These are phyloP conservation scores for Phaenicophaeus curvirostris DNA, from an alignment of 2,797 vertebrate genomes.

Conservation along the genomic window DNA sequence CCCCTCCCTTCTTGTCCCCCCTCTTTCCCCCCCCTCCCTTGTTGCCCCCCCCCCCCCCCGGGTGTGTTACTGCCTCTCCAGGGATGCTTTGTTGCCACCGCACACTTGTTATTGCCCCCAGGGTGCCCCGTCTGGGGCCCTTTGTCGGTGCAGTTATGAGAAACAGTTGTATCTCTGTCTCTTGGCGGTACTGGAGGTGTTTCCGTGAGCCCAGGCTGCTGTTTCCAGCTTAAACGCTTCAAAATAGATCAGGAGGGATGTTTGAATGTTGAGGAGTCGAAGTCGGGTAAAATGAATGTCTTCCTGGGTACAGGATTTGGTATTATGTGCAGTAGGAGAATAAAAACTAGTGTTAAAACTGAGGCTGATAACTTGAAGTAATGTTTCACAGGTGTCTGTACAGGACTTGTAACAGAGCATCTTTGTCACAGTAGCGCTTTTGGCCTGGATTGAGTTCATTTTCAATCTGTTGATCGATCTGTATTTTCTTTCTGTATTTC, in stretches of 20 bases:
- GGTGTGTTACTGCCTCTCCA: too few species aligned
- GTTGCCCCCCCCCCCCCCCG: too few species aligned
- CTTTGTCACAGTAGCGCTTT: not conserved
- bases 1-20: too few species aligned
- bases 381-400: not conserved
- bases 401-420: not conserved
- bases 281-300: not conserved
- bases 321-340: not conserved
- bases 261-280: not conserved
- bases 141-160: not conserved
- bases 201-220: not conserved
- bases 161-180: not conserved
- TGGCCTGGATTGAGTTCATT: not conserved
- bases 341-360: not conserved
- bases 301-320: not conserved
- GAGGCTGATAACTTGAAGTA: not conserved
- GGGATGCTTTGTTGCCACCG: too few species aligned
- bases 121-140: too few species aligned
- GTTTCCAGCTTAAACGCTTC: not conserved
- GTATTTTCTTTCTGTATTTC: too few species aligned
- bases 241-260: not conserved
- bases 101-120: too few species aligned
- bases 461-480: not conserved
- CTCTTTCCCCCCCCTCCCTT: too few species aligned
- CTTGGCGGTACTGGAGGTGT: not conserved